Evolutionary conservation across 2,888 invertebrate genomes (phyloP).

Genomic region (Cerastis rubricosa): DNA sequence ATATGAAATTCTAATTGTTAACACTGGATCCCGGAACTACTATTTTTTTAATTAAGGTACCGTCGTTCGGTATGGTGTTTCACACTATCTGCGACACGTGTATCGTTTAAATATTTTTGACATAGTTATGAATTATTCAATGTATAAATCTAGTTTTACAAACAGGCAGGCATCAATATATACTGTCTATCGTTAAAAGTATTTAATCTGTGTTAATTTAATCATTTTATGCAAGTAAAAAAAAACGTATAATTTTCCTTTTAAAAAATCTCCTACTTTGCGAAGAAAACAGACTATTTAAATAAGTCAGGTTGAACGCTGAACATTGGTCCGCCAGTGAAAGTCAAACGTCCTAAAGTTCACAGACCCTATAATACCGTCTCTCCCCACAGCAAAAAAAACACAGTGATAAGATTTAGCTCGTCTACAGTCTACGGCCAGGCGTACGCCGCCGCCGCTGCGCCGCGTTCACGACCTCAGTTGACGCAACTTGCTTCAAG

Average conservation of each 20-base stretch:
- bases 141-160: not conserved
- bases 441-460: too few species aligned
- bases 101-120: not conserved
- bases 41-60: not conserved
- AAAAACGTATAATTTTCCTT: not conserved
- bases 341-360: slow-evolving; percentile 7
- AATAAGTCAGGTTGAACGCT: not conserved
- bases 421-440: slow-evolving; percentile 18
- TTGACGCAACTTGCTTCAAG: not conserved
- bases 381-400: slow-evolving; percentile 19
- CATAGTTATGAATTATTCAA: too few species aligned
- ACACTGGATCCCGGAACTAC: slow-evolving; percentile 9
- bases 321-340: not conserved
- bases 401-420: slow-evolving; percentile 37
- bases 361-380: slow-evolving; percentile 8
- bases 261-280: not conserved
- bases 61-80: too few species aligned
- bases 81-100: not conserved
- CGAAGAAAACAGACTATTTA: not conserved
- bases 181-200: too few species aligned
- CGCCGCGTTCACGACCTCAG: not conserved
- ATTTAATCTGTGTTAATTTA: not conserved
- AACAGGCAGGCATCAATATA: not conserved
- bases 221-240: not conserved
- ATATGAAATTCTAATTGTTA: not conserved